phyloP scores from a whole-genome alignment of 2,113 vertebrate species.

The Scatophagus argus region DNA sequence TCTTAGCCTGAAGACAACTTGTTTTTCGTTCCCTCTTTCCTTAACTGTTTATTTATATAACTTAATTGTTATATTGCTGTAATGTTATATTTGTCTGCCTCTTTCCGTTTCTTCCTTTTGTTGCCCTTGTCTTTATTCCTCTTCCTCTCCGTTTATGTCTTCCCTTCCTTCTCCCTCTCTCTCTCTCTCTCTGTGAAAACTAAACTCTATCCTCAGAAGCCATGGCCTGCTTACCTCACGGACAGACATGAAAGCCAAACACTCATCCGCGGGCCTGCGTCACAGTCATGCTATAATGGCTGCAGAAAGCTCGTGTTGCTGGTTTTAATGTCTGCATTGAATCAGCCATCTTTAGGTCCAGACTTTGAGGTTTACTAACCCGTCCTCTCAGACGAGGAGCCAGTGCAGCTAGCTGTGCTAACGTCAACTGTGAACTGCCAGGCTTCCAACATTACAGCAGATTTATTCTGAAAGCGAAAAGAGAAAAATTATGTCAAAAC shows the following conservation, averaged over 20 bases:
- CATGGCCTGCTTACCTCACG: constrained; percentile 42
- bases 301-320: constrained; percentile 6
- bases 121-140: neutral
- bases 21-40: neutral
- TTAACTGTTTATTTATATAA: too few relatives aligned
- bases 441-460: too few relatives aligned
- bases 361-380: constrained; percentile 14
- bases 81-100: neutral
- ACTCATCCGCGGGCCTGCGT: constrained; percentile 39
- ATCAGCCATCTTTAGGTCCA: neutral
- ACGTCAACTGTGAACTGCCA: neutral
- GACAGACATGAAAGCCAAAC: constrained; percentile 58
- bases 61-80: too few relatives aligned
- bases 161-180: neutral
- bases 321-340: constrained; percentile 4
- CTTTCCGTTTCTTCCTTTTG: neutral
- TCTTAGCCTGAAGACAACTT: neutral
- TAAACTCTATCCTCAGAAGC: constrained; percentile 1
- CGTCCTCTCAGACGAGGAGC: neutral
- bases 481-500: too few relatives aligned
- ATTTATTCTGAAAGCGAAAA: too few relatives aligned
- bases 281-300: constrained; percentile 19
- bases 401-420: neutral
- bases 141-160: neutral
- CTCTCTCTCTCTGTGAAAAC: neutral